Conservation (phyloP, 2,888 invertebrate genomes). For the Caenorhabditis sinica region DNA sequence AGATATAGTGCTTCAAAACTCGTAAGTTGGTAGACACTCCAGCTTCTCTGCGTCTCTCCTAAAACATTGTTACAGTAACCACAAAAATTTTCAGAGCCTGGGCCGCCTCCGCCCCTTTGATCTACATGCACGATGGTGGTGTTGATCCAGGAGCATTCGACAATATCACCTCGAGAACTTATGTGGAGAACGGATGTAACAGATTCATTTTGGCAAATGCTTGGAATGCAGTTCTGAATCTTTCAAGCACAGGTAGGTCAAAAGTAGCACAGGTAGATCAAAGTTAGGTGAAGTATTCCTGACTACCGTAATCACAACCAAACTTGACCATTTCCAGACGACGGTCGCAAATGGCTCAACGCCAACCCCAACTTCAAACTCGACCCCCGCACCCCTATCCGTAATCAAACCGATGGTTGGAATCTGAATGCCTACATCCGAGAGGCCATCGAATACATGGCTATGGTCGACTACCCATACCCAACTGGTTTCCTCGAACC, state of each 20-base stretch:
- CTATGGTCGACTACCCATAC: constrained; percentile 98
- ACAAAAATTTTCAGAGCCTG: constrained; percentile 87
- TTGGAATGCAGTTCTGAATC: constrained; percentile 88
- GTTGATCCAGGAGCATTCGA: constrained; percentile 74
- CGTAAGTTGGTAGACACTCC: no score
- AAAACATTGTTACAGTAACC: no score
- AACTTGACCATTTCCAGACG: constrained; percentile 40
- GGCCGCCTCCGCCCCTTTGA: constrained; percentile 95
- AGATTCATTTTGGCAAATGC: constrained; percentile 89
- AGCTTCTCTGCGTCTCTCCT: no score
- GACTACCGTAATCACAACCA: not conserved
- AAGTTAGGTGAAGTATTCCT: not conserved
- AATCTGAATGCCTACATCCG: constrained; percentile 57
- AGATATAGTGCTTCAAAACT: no score
- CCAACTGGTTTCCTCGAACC: constrained; percentile 89
- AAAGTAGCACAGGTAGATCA: not conserved
- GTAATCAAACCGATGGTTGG: constrained; percentile 44
- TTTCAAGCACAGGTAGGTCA: constrained; percentile 83
- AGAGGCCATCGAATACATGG: constrained; percentile 86
- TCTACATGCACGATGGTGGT: constrained; percentile 88
- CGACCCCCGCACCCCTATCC: constrained; percentile 52
- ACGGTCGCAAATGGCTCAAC: constrained; percentile 65
- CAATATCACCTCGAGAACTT: constrained; percentile 87
- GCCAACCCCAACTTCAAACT: constrained; percentile 72
- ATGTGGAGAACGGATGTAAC: constrained; percentile 84